Conservation (phyloP, 2,797 vertebrate genomes). For the Ammospiza maritima region DNA sequence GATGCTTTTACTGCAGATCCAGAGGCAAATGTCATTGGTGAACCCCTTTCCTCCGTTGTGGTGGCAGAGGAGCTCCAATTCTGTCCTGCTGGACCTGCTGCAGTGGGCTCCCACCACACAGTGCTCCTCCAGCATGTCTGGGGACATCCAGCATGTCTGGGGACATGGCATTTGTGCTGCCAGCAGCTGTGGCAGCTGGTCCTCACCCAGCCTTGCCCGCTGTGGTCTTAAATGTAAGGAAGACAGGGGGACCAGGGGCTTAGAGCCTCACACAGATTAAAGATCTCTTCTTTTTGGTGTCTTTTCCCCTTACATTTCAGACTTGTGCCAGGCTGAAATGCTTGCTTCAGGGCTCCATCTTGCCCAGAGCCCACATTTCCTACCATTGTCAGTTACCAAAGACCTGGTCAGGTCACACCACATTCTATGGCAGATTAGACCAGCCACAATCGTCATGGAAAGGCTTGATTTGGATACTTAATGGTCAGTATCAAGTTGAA, state of each 20-base stretch:
- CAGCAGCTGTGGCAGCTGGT: not conserved
- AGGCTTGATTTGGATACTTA: not conserved
- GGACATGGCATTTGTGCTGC: not conserved
- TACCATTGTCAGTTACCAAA: not conserved
- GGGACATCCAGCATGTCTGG: not conserved
- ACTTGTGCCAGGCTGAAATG: not conserved
- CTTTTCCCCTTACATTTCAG: not conserved
- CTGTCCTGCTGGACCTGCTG: fast-evolving
- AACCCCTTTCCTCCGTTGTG: fast-evolving
- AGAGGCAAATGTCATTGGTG: not conserved
- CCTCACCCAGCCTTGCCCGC: not conserved
- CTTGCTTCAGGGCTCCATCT: not conserved
- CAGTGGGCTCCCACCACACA: not conserved
- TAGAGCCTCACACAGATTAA: not conserved
- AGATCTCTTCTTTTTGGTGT: not conserved
- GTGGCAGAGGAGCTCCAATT: not conserved
- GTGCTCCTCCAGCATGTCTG: not conserved
- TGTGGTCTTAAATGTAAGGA: not conserved
- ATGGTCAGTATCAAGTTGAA: not conserved
- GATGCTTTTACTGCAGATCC: not conserved
- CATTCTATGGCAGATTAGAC: not conserved
- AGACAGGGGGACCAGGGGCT: not conserved
- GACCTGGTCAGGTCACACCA: not conserved
- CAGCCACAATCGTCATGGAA: fast-evolving
- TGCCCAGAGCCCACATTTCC: not conserved